Evolutionary conservation across 2,888 invertebrate species (phyloP).

Genomic region (Drosophila formosana): DNA sequence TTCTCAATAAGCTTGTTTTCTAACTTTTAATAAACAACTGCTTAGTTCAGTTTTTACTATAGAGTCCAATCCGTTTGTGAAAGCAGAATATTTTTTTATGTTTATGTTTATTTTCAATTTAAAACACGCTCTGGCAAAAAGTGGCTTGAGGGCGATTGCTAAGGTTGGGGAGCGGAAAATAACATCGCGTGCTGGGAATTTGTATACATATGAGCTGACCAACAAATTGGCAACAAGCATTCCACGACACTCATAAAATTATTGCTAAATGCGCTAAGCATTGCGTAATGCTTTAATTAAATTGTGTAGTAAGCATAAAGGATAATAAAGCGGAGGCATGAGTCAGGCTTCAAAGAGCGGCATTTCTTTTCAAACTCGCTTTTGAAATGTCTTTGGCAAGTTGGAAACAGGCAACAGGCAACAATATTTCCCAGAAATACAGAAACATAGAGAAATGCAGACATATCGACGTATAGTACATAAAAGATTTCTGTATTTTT

Average conservation of each 20-base stretch:
- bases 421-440: neutral
- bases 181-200: constrained; percentile 7
- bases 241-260: neutral
- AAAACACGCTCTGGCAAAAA: neutral
- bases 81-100: neutral
- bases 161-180: neutral
- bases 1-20: neutral
- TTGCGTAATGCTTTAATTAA: constrained; percentile 5
- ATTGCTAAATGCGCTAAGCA: constrained; percentile 1
- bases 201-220: neutral
- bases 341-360: neutral
- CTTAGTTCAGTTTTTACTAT: neutral
- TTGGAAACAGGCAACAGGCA: neutral
- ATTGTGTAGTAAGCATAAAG: neutral
- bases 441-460: neutral
- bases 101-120: neutral
- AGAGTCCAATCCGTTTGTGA: neutral
- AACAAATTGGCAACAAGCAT: constrained; percentile 5
- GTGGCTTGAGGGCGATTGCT: neutral
- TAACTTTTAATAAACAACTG: neutral
- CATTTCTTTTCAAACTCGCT: neutral
- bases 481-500: constrained; percentile 1
- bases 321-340: neutral
- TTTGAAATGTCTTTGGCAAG: constrained; percentile 7
- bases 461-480: neutral